Evolutionary conservation across 2,888 invertebrate species (phyloP).

Genomic region (Dryococelus australis): DNA sequence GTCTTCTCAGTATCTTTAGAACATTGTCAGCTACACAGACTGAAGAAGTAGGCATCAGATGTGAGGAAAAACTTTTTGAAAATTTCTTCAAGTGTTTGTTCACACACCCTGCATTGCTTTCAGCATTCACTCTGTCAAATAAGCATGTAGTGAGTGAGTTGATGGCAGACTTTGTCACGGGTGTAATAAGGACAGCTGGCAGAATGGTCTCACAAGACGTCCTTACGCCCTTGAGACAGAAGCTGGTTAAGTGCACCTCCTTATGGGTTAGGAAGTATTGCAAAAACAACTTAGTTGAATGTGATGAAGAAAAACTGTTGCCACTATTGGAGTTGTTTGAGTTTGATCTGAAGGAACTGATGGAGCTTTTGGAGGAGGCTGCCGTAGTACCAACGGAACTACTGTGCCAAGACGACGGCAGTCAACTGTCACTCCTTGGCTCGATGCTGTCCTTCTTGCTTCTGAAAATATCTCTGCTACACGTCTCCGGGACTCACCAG

Average conservation of each 20-base stretch:
- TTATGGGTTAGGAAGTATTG: conserved; percentile 61
- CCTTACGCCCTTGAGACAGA: conserved; percentile 63
- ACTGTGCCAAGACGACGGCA: conserved; percentile 57
- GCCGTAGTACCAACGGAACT: conserved; percentile 57
- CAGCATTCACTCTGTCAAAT: conserved; percentile 56
- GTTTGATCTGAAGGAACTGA: conserved; percentile 57
- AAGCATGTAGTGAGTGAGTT: conserved; percentile 48
- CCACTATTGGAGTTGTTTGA: conserved; percentile 59
- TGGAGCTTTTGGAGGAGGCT: conserved; percentile 59
- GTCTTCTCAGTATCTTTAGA: neutral
- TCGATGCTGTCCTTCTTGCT: conserved; percentile 31
- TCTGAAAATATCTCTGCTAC: neutral
- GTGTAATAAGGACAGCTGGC: conserved; percentile 32
- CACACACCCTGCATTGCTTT: conserved; percentile 57
- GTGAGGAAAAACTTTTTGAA: neutral
- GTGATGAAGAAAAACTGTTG: conserved; percentile 54
- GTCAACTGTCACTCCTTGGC: conserved; percentile 33
- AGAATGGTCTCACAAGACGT: conserved; percentile 41
- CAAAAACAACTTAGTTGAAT: neutral
- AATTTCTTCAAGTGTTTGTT: conserved; percentile 56
- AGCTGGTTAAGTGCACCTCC: conserved; percentile 62
- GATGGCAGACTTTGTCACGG: conserved; percentile 54
- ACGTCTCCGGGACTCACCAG: conserved; percentile 12
- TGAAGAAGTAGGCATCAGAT: neutral
- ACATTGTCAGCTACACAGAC: neutral